These are phyloP conservation scores for Lerema accius DNA, from an alignment of 1,140 invertebrate species.

Conservation along the genomic window DNA sequence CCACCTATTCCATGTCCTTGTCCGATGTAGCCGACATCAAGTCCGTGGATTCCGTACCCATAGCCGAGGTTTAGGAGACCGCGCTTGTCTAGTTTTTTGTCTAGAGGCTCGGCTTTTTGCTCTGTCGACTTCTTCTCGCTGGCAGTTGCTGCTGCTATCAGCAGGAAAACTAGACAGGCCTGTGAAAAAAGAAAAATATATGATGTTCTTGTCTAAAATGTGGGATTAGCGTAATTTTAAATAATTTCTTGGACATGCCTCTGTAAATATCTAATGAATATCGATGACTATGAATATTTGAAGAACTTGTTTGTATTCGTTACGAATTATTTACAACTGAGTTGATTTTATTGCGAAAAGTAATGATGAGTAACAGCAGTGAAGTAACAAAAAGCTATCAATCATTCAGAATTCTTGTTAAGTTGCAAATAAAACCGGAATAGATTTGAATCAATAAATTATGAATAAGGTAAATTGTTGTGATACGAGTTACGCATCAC, in stretches of 20 bases:
- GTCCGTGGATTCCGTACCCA: slow-evolving; percentile 84
- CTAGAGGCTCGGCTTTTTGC: slow-evolving; percentile 84
- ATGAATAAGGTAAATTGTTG: neutral
- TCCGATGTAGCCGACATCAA: slow-evolving; percentile 87
- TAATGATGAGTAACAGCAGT: slow-evolving; percentile 1
- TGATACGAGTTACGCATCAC: neutral
- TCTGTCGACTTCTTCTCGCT: slow-evolving; percentile 85
- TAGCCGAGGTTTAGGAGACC: slow-evolving; percentile 84
- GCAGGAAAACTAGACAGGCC: slow-evolving; percentile 87
- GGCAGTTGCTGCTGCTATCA: slow-evolving; percentile 86
- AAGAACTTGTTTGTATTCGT: neutral
- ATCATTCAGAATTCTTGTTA: slow-evolving; percentile 1
- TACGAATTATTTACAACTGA: no score
- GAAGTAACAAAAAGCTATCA: slow-evolving; percentile 13
- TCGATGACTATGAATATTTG: no score
- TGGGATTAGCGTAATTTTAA: no score
- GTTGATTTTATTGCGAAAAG: slow-evolving; percentile 6
- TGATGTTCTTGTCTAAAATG: no score
- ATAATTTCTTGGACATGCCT: no score
- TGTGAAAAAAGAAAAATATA: slow-evolving; percentile 72
- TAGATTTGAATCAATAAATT: slow-evolving; percentile 16
- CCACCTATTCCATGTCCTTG: slow-evolving; percentile 85
- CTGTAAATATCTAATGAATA: no score
- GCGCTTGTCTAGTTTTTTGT: slow-evolving; percentile 84
- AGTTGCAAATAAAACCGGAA: slow-evolving; percentile 6